These are phyloP conservation scores for Helicoverpa armigera DNA, from an alignment of 1,140 invertebrate genomes.

Conservation along the genomic window DNA sequence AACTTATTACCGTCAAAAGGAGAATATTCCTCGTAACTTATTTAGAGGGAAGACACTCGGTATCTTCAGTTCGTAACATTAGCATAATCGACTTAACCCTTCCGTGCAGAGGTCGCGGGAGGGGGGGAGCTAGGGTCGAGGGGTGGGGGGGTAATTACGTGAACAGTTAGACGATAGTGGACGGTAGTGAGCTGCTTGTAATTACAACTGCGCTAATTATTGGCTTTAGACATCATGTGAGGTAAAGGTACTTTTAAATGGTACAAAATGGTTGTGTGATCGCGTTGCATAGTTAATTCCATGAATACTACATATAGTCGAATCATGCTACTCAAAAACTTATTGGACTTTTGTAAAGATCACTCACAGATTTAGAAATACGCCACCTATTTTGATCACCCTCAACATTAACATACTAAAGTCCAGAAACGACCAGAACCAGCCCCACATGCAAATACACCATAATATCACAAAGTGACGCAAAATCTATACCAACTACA, in stretches of 20 bases:
- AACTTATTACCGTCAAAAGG: conserved; percentile 32
- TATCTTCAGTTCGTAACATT: conserved; percentile 38
- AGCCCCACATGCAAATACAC: too few species aligned
- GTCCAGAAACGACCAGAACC: too few species aligned
- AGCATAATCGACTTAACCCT: conserved; percentile 42
- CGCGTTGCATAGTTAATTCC: too few species aligned
- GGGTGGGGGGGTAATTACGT: conserved; percentile 24
- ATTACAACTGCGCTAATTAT: conserved; percentile 40
- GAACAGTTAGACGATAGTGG: conserved; percentile 23
- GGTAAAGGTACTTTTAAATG: not conserved
- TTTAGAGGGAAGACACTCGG: conserved; percentile 23
- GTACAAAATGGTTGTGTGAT: too few species aligned
- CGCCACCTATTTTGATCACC: too few species aligned
- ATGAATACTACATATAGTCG: too few species aligned
- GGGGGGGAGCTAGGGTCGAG: not conserved
- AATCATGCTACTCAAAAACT: too few species aligned
- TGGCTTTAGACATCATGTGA: conserved; percentile 12
- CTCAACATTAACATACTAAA: too few species aligned
- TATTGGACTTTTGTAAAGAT: too few species aligned
- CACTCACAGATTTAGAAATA: too few species aligned
- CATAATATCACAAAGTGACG: too few species aligned
- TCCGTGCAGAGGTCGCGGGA: conserved; percentile 10
- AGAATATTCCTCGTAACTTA: conserved; percentile 26
- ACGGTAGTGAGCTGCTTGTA: conserved; percentile 15
- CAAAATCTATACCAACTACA: not conserved